Evolutionary conservation across 2,113 vertebrate species (phyloP).

Genomic region (Otocyon megalotis): DNA sequence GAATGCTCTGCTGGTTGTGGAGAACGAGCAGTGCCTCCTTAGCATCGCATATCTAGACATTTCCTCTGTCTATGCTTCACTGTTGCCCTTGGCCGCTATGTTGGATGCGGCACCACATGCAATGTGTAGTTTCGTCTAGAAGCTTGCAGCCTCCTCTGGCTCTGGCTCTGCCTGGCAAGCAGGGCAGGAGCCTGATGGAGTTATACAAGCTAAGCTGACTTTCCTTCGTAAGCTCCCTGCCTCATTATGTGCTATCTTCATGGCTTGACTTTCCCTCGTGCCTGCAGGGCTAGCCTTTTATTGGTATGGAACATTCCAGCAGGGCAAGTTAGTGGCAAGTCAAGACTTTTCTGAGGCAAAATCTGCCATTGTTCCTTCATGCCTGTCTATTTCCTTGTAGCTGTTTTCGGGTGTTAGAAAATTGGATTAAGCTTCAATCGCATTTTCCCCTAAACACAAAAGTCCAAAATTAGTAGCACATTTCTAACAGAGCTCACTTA

Average conservation of each 20-base stretch:
- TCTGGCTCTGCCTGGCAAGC: not conserved
- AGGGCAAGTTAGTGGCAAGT: not conserved
- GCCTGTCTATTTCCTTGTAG: constrained; percentile 60
- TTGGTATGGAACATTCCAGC: constrained; percentile 23
- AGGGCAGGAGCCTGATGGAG: rapidly evolving
- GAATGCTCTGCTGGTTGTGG: not conserved
- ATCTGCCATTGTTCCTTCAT: constrained; percentile 5
- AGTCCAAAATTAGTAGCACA: constrained; percentile 82
- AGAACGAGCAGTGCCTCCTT: not conserved
- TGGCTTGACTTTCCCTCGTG: not conserved
- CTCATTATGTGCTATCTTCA: not conserved
- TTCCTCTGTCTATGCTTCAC: rapidly evolving
- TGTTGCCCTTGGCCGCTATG: not conserved
- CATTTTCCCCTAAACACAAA: constrained; percentile 82
- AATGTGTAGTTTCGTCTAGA: rapidly evolving
- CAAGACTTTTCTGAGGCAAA: not conserved
- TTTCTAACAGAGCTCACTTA: constrained; percentile 79
- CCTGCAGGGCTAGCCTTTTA: not conserved
- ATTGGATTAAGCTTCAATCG: constrained; percentile 84
- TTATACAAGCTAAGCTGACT: rapidly evolving
- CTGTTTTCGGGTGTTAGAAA: constrained; percentile 80
- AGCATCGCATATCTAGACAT: rapidly evolving
- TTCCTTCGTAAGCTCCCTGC: not conserved
- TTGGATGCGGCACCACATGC: too few relatives aligned
- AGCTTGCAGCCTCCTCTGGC: not conserved